A percentile compares a stretch with the other conserved stretches of the same genome.
Evolutionary conservation across 2,113 vertebrate species (phyloP).

Genomic region (Solea senegalensis): DNA sequence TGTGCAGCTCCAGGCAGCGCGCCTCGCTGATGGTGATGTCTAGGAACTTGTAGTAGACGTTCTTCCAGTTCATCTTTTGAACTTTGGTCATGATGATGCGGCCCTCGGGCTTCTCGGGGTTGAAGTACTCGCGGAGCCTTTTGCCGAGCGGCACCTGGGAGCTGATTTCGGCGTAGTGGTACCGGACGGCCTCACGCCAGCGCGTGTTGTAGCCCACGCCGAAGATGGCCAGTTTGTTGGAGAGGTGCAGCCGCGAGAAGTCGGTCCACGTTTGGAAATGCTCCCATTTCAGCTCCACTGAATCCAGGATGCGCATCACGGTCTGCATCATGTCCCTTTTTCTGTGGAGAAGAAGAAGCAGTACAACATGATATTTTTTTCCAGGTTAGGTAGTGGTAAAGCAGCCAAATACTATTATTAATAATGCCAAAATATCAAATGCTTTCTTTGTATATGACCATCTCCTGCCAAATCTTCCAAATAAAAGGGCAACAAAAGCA

Average conservation of each 20-base stretch:
- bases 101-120: conserved; percentile 95
- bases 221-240: conserved; percentile 98
- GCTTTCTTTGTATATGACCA: too few relatives aligned
- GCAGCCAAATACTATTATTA: too few relatives aligned
- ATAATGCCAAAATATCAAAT: too few relatives aligned
- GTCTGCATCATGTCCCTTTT: conserved; percentile 90
- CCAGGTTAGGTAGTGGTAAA: too few relatives aligned
- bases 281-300: conserved; percentile 96
- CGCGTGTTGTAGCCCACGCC: conserved; percentile 97
- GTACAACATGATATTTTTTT: background rate
- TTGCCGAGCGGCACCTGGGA: conserved; percentile 96
- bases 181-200: conserved; percentile 95
- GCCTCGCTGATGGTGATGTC: conserved; percentile 99
- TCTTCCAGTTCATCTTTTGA: conserved; percentile 99
- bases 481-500: too few relatives aligned
- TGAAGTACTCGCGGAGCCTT: conserved; percentile 95
- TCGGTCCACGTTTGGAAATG: conserved; percentile 98
- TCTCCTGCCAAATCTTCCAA: too few relatives aligned
- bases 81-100: conserved; percentile 94
- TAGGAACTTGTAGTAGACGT: conserved; percentile 96
- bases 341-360: conserved; percentile 36
- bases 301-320: conserved; percentile 94
- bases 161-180: conserved; percentile 97
- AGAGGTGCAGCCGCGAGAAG: conserved; percentile 95
- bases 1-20: conserved; percentile 93